Evolutionary conservation across 1,140 invertebrate species (phyloP).

Genomic region (Bombus consobrinus): DNA sequence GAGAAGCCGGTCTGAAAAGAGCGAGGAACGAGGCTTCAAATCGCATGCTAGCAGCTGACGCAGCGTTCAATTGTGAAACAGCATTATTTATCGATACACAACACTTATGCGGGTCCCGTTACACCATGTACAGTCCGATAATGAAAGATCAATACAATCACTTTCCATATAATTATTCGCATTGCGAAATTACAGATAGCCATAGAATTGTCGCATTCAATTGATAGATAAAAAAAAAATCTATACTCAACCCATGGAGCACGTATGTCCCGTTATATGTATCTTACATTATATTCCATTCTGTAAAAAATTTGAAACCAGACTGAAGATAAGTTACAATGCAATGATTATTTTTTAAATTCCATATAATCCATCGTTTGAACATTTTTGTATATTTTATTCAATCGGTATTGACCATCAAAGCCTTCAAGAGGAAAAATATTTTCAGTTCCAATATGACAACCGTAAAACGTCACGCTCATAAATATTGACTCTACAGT

Average conservation of each 20-base stretch:
- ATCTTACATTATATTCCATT: neutral
- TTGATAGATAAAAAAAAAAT: neutral
- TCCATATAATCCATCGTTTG: neutral
- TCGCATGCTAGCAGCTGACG: neutral
- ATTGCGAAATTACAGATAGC: slow-evolving; percentile 23
- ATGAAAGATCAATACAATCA: slow-evolving; percentile 37
- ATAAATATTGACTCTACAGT: neutral
- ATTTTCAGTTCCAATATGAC: neutral
- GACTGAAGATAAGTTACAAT: too few relatives aligned
- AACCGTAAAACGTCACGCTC: neutral
- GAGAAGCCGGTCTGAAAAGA: neutral
- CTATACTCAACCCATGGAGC: neutral
- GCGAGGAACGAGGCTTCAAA: neutral
- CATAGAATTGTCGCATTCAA: neutral
- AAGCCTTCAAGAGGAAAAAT: neutral
- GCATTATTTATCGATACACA: slow-evolving; percentile 35
- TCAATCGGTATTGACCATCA: too few relatives aligned
- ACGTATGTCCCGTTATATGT: neutral
- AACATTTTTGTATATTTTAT: neutral
- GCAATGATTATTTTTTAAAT: neutral
- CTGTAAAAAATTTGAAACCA: neutral
- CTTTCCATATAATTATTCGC: slow-evolving; percentile 29
- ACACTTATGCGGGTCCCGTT: slow-evolving; percentile 1
- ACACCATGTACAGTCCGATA: neutral
- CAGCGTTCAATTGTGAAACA: slow-evolving; percentile 23